Conservation (phyloP, 1,140 invertebrate species). For the Neotoxoptera formosana region DNA sequence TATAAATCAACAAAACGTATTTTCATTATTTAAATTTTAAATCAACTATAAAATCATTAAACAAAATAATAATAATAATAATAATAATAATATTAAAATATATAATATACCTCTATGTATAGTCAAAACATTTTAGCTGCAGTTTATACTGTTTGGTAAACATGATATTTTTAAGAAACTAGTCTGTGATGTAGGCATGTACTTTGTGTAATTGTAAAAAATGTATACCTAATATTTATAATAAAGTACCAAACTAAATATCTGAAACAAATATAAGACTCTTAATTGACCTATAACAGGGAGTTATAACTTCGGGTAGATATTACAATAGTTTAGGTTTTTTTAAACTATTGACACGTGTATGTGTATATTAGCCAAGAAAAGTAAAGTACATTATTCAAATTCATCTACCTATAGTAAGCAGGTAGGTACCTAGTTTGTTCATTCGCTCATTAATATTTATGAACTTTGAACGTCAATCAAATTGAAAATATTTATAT, state of each 20-base stretch:
- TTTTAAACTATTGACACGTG: background rate
- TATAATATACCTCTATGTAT: too few relatives aligned
- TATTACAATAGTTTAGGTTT: background rate
- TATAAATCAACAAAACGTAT: too few relatives aligned
- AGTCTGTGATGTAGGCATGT: background rate
- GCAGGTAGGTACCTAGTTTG: background rate
- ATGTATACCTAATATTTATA: background rate
- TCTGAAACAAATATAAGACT: background rate
- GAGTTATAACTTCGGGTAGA: background rate
- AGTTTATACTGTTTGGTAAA: background rate
- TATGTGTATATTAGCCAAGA: background rate
- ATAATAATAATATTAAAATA: too few relatives aligned
- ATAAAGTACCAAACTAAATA: background rate
- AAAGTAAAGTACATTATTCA: conserved; percentile 4
- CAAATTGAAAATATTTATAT: background rate
- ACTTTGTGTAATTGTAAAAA: background rate
- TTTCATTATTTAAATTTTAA: too few relatives aligned
- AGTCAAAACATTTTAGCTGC: too few relatives aligned
- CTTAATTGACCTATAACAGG: background rate
- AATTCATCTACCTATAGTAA: background rate
- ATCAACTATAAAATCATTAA: too few relatives aligned
- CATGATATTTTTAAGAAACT: background rate
- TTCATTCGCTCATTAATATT: conserved; percentile 10
- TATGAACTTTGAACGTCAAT: background rate
- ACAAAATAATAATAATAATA: too few relatives aligned